Evolutionary conservation across 2,888 invertebrate genomes (phyloP), one percentile per base, ranked within the genome.

Genomic region (Enoplolaimus lenunculus): DNA sequence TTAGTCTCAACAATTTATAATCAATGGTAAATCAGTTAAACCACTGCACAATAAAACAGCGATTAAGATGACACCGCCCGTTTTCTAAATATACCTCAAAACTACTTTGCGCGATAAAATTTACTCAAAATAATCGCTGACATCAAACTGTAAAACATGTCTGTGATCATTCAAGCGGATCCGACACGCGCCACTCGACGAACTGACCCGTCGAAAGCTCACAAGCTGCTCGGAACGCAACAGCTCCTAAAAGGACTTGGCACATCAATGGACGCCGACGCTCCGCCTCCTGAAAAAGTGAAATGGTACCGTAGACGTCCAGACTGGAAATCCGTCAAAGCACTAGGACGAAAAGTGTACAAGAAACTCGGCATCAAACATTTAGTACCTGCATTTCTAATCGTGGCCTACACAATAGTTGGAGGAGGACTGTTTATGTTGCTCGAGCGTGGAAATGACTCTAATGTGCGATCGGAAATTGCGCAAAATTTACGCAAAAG

Each of bases 311-410:
- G 21, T 7, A 7, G 45, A 13, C 45, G 45, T 13, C 45, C 45
- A 45, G 7, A 45, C 45, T 45, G 45, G 45, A 21, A 45, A 7
- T 7, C 7, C 21, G 45, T 45, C 7, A 45, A 45, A 45, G 21
- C 7, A 45, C 21, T 45, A 13, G 45, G 45, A 45, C 45, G 45
- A 45, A 45, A 45, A 45, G 45, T 21, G 21, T 62, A 62, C 64
- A 62, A 62, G 16, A 64, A 67, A 33, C 31, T 71, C 65, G 72
- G 72, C 21, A 30, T 72, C 57, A 59, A 65, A 2, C 72, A 72
- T 34, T 34, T 72, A 3, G 29, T 69, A 1, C 29, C 60, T 21
- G 35, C 68, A 26, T 30, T 65, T 7, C 21, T 72, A 1, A 57
- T 72, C 16, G n/a, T 68, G 7, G 3, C 70, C 30, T 72, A 72